Evolutionary conservation across 2,113 vertebrate species (phyloP).

Genomic region (Colossoma macropomum): DNA sequence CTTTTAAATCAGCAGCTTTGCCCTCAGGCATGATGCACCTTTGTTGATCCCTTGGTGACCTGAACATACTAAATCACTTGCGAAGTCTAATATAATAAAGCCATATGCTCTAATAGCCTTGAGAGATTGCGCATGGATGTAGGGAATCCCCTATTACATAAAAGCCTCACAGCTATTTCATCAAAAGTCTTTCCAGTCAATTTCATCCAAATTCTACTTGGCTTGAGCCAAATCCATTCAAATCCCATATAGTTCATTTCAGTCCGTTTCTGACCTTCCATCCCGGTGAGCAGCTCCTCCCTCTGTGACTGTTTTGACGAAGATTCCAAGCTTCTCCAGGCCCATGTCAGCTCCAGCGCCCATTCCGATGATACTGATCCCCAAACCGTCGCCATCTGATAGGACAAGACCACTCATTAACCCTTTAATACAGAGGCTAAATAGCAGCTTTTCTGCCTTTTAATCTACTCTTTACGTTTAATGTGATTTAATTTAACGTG

Average conservation of each 20-base stretch:
- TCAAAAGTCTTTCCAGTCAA: not conserved
- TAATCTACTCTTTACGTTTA: too few species aligned
- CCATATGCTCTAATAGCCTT: not conserved
- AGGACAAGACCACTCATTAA: not conserved
- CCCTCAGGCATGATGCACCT: not conserved
- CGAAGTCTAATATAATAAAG: not conserved
- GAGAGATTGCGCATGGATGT: not conserved
- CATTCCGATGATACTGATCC: conserved; percentile 98
- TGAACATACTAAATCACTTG: not conserved
- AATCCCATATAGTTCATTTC: not conserved
- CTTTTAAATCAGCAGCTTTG: not conserved
- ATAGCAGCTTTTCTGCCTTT: too few species aligned
- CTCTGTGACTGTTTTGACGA: conserved; percentile 95
- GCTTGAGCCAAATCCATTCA: not conserved
- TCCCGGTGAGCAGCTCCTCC: conserved; percentile 92
- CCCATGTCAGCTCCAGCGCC: conserved; percentile 95
- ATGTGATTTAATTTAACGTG: too few species aligned
- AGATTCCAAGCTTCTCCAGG: conserved; percentile 96
- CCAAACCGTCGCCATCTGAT: conserved; percentile 89
- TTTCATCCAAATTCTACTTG: conserved; percentile 1
- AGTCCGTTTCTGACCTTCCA: conserved; percentile 75
- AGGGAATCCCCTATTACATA: not conserved
- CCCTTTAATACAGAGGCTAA: not conserved
- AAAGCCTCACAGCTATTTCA: not conserved
- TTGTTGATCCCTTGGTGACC: not conserved